Evolutionary conservation across 2,888 invertebrate genomes (phyloP).

Genomic region (Dasysyrphus tricinctus): DNA sequence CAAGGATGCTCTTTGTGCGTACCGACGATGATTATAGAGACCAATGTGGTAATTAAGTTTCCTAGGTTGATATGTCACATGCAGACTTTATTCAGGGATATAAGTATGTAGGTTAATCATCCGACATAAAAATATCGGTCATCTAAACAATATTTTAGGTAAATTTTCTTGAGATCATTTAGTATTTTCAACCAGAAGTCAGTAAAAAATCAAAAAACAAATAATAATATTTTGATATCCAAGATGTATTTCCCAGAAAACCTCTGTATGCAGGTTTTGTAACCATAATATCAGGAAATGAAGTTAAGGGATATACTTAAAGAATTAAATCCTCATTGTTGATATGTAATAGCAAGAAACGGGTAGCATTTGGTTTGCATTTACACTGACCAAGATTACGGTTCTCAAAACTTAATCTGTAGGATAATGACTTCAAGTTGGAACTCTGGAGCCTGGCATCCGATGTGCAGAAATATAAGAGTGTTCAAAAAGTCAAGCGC

Average conservation of each 20-base stretch:
- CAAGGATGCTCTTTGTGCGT: constrained; percentile 24
- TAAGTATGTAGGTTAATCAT: background rate
- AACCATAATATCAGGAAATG: background rate
- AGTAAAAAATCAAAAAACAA: too few species aligned
- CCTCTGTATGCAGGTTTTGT: background rate
- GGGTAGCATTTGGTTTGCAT: background rate
- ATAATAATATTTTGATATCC: background rate
- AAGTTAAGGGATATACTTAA: background rate
- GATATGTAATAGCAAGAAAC: background rate
- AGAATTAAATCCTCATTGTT: background rate
- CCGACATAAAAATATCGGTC: background rate
- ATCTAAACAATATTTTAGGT: background rate
- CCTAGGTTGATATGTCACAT: background rate
- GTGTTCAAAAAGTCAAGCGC: constrained; percentile 82
- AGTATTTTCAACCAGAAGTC: too few species aligned
- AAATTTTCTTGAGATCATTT: too few species aligned
- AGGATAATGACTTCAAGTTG: constrained; percentile 59
- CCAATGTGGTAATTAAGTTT: constrained; percentile 53
- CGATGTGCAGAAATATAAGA: constrained; percentile 81
- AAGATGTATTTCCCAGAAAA: constrained; percentile 1
- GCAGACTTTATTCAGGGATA: background rate
- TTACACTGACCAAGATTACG: constrained; percentile 24
- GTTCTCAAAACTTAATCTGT: constrained; percentile 6
- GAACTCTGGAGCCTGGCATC: constrained; percentile 34
- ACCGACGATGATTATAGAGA: constrained; percentile 17